These are phyloP conservation scores for Gambusia yucatana DNA, from an alignment of 2,797 vertebrate genomes.

Conservation along the genomic window DNA sequence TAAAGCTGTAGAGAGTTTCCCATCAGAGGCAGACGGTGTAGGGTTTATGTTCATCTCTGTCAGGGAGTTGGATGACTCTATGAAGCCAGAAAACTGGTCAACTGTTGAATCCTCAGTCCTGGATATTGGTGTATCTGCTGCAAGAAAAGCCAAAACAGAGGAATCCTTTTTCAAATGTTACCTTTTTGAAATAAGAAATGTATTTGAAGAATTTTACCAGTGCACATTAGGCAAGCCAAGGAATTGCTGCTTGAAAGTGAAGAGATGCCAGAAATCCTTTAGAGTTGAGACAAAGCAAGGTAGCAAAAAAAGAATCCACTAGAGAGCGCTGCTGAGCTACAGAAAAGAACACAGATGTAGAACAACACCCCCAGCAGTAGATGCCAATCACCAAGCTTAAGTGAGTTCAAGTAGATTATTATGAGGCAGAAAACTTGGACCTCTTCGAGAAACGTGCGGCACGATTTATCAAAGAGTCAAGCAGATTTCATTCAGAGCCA, in stretches of 20 bases:
- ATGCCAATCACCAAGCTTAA: constrained; percentile 23
- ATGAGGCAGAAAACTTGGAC: constrained; percentile 18
- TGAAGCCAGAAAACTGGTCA: constrained; percentile 21
- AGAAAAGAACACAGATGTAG: constrained; percentile 16
- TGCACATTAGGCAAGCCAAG: neutral
- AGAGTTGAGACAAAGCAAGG: constrained; percentile 39
- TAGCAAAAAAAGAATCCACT: constrained; percentile 42
- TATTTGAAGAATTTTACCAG: neutral
- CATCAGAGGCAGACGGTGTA: constrained; percentile 4
- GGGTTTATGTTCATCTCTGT: constrained; percentile 1
- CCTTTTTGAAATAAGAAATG: neutral
- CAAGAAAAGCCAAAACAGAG: constrained; percentile 72
- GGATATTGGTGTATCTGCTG: constrained; percentile 52
- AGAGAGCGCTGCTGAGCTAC: constrained; percentile 48
- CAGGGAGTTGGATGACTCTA: neutral
- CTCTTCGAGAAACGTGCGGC: constrained; percentile 11
- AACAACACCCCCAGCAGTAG: constrained; percentile 25
- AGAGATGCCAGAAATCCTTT: constrained; percentile 3
- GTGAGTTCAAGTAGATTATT: constrained; percentile 25
- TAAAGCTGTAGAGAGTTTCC: constrained; percentile 5
- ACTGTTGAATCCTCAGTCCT: constrained; percentile 50
- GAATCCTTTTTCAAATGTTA: constrained; percentile 2
- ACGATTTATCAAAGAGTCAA: constrained; percentile 19
- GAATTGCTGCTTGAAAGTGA: neutral
- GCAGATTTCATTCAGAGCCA: constrained; percentile 17